These are phyloP conservation scores for Phyllotreta striolata DNA, from an alignment of 2,888 invertebrate genomes.

Conservation along the genomic window DNA sequence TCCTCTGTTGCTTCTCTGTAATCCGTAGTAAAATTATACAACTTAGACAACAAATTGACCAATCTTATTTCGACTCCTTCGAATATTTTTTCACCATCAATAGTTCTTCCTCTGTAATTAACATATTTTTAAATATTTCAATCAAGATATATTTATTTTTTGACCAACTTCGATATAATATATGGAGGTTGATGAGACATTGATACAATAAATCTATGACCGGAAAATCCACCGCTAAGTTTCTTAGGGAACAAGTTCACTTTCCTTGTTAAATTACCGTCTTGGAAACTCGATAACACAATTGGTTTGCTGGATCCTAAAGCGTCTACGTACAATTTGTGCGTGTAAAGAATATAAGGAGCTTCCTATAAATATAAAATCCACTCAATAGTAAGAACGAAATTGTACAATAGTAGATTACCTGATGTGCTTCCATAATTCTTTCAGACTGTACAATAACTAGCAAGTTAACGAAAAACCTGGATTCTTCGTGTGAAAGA, in stretches of 20 bases:
- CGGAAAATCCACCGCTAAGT: constrained; percentile 73
- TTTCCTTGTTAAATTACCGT: constrained; percentile 69
- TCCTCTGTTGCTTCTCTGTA: constrained; percentile 67
- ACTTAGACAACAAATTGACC: constrained; percentile 67
- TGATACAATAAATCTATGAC: constrained; percentile 76
- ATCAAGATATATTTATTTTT: constrained; percentile 1
- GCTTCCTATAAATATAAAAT: constrained; percentile 64
- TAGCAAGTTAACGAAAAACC: constrained; percentile 74
- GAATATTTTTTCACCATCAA: constrained; percentile 68
- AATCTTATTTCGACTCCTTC: constrained; percentile 80
- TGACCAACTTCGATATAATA: constrained; percentile 69
- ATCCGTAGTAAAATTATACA: constrained; percentile 77
- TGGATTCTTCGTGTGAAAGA: constrained; percentile 68
- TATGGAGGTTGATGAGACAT: constrained; percentile 78
- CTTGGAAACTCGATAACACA: constrained; percentile 77
- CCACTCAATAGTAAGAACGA: too few relatives aligned
- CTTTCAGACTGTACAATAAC: constrained; percentile 74
- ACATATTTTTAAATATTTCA: background rate
- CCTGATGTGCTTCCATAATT: constrained; percentile 49
- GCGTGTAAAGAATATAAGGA: constrained; percentile 78
- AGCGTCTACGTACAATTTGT: constrained; percentile 76
- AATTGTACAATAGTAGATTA: constrained; percentile 31
- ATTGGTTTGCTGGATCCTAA: constrained; percentile 73
- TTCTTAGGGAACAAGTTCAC: constrained; percentile 75
- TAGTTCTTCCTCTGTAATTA: constrained; percentile 52